Percentiles rank a stretch among this genome's conserved stretches.
These are phyloP conservation scores for Drosophila navojoa DNA, from an alignment of 1,140 invertebrate species.

Conservation along the genomic window DNA sequence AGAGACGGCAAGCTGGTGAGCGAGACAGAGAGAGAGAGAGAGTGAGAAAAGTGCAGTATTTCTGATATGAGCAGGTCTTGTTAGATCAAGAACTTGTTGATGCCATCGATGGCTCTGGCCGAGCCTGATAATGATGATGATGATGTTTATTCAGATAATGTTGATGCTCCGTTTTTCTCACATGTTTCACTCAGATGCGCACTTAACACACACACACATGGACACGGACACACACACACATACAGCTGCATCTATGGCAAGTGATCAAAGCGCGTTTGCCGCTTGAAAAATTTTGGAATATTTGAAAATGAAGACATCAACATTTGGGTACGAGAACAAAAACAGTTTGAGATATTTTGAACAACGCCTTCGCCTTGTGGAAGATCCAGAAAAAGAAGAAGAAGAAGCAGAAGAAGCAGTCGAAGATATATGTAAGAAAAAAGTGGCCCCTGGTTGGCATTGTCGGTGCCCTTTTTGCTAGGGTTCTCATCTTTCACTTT, in stretches of 20 bases:
- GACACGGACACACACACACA: constrained; percentile 33
- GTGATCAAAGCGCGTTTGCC: constrained; percentile 70
- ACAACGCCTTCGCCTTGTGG: constrained; percentile 52
- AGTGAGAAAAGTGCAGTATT: constrained; percentile 59
- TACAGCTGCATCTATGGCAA: constrained; percentile 55
- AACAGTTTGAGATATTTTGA: constrained; percentile 66
- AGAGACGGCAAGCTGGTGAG: not conserved
- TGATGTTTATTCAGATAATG: constrained; percentile 27
- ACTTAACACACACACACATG: constrained; percentile 52
- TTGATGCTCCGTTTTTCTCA: constrained; percentile 77
- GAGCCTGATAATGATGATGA: constrained; percentile 11
- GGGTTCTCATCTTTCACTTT: constrained; percentile 76
- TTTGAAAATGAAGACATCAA: constrained; percentile 67
- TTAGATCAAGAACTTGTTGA: constrained; percentile 66
- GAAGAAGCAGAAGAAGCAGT: not conserved
- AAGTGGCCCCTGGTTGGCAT: constrained; percentile 3
- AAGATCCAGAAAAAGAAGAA: not conserved
- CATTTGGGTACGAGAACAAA: constrained; percentile 25
- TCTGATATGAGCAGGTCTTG: constrained; percentile 61
- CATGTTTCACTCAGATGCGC: constrained; percentile 65
- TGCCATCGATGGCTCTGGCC: constrained; percentile 6
- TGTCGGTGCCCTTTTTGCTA: constrained; percentile 73
- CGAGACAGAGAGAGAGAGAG: constrained; percentile 1
- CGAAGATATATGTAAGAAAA: not conserved
- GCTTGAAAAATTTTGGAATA: constrained; percentile 46